Conservation (phyloP, 2,797 vertebrate species). For the Smutsia gigantea region DNA sequence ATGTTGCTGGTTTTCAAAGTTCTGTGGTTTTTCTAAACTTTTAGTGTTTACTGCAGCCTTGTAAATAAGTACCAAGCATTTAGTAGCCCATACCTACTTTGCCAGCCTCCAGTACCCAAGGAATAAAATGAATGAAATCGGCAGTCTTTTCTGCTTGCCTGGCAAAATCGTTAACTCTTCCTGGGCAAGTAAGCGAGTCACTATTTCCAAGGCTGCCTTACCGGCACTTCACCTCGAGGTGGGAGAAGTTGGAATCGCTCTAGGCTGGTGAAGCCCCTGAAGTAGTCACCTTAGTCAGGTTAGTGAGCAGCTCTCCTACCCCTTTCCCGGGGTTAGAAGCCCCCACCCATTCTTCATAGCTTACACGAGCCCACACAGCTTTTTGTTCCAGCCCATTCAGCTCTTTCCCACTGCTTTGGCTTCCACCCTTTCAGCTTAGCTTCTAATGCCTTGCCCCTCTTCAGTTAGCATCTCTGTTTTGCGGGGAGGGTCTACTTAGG, state of each 20-base stretch:
- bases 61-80: slow-evolving; percentile 78
- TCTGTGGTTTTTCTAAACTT: slow-evolving; percentile 61
- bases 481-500: neutral
- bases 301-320: slow-evolving; percentile 42
- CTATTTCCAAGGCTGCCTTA: slow-evolving; percentile 82
- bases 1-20: slow-evolving; percentile 65
- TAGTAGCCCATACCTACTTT: slow-evolving; percentile 73
- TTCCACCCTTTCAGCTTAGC: slow-evolving; percentile 78
- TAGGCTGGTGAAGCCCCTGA: slow-evolving; percentile 78
- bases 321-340: slow-evolving; percentile 25
- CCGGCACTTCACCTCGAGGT: slow-evolving; percentile 78
- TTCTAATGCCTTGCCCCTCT: slow-evolving; percentile 73
- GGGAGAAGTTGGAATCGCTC: slow-evolving; percentile 80
- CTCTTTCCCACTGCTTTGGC: slow-evolving; percentile 70
- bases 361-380: slow-evolving; percentile 72
- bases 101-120: slow-evolving; percentile 70
- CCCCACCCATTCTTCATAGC: slow-evolving; percentile 71
- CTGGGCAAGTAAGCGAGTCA: slow-evolving; percentile 79
- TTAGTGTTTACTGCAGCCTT: slow-evolving; percentile 76
- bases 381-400: slow-evolving; percentile 67
- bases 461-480: slow-evolving; percentile 77
- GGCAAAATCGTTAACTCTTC: slow-evolving; percentile 77
- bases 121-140: slow-evolving; percentile 74
- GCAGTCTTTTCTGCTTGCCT: slow-evolving; percentile 76
- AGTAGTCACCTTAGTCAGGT: slow-evolving; percentile 74